Evolutionary conservation across 2,797 vertebrate genomes (phyloP), one percentile per base, ranked within the genome.

Genomic region (Mus caroli): DNA sequence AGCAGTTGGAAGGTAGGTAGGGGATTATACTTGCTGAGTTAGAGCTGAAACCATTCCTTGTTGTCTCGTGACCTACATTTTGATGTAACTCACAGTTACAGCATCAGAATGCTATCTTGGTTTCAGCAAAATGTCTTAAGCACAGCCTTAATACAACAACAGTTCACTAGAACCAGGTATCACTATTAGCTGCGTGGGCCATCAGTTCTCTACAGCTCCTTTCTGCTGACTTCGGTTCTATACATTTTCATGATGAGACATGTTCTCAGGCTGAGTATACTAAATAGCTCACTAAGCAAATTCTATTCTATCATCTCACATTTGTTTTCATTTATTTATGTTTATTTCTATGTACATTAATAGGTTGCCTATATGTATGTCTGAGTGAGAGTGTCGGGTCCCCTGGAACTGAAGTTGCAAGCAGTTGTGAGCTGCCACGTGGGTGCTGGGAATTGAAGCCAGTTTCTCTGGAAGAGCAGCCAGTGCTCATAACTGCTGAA

Each of bases 21-120:
- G 3, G 28, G 31, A n/a, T 93, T 52, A n/a, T 6, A 71, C 22
- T 92, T 90, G 24, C 15, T 78, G 14, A 67, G 52, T 80, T 67
- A 92, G 94, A 77, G 80, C 6, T 67, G 64, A 92, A 92, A 91
- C 77, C 14, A 28, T 37, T 91, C 19, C 84, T 71, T 79, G 37
- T 88, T 83, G 88, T 13, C 31, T 67, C 75, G 34, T 85, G 24
- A 82, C 9, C 28, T n/a, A 1, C n/a, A 12, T 88, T 31, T 88
- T 13, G 52, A 43, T 88, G 37, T 50, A 24, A 83, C n/a, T 88
- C 90, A 91, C 22, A 82, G 24, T 40, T 34, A 71, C 0, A 34
- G 31, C 20, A 67, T 69, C 62, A 85, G 58, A 24, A 84, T 88
- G 24, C 76, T 56, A 5, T 73, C 40, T 73, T 90, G 17, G 28